Evolutionary conservation across 1,140 invertebrate genomes (phyloP).

Genomic region (Apis florea): DNA sequence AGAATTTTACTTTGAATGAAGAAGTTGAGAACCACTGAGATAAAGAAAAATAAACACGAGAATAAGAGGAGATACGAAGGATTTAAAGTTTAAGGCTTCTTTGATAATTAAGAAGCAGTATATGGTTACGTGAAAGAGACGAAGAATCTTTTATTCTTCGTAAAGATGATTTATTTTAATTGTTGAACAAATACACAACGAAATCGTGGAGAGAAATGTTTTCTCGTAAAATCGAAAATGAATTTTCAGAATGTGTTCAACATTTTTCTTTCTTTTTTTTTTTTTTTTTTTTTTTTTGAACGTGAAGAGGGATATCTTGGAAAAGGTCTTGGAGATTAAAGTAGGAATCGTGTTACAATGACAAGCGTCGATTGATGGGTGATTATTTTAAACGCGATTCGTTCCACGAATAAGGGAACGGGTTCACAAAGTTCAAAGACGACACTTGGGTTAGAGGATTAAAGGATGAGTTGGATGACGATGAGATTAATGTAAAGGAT

Average conservation of each 20-base stretch:
- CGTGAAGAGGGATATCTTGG: not conserved
- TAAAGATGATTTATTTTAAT: not conserved
- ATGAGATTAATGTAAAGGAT: not conserved
- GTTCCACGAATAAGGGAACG: not conserved
- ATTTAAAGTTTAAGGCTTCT: not conserved
- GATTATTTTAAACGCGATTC: conserved; percentile 37
- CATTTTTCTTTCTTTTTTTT: not conserved
- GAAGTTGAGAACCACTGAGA: too few relatives aligned
- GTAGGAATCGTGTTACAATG: conserved; percentile 26
- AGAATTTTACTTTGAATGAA: too few relatives aligned
- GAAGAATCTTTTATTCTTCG: not conserved
- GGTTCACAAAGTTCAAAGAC: not conserved
- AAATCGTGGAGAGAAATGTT: not conserved
- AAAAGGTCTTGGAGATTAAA: conserved; percentile 28
- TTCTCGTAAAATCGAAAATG: not conserved
- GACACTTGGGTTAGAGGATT: conserved; percentile 14
- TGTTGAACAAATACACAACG: not conserved
- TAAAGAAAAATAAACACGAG: too few relatives aligned
- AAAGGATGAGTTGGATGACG: not conserved
- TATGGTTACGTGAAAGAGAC: not conserved
- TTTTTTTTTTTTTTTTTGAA: too few relatives aligned
- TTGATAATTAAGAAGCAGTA: not conserved
- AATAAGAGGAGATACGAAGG: too few relatives aligned
- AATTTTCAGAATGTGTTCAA: not conserved
- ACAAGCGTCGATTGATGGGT: not conserved